Evolutionary conservation across 2,113 vertebrate species (phyloP).

Genomic region (Carettochelys insculpta): DNA sequence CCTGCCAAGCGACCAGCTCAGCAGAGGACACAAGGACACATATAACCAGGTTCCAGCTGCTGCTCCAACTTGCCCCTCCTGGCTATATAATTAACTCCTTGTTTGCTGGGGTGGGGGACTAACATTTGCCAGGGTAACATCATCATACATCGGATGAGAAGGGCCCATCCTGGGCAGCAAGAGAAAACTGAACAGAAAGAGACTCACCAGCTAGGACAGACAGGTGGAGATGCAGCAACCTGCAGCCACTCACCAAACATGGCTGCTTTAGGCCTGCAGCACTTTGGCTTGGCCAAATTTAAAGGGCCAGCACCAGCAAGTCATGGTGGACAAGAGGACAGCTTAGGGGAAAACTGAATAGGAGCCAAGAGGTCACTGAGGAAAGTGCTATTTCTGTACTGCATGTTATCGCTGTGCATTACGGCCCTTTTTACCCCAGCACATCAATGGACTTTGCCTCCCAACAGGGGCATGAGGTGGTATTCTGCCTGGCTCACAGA

Average conservation of each 20-base stretch:
- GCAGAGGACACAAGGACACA: rapidly evolving
- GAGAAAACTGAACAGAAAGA: background rate
- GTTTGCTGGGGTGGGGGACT: background rate
- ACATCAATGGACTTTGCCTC: background rate
- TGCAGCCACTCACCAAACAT: background rate
- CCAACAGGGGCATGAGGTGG: background rate
- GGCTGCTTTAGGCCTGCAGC: rapidly evolving
- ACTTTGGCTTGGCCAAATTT: background rate
- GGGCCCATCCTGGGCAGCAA: background rate
- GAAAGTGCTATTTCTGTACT: background rate
- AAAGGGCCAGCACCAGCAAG: background rate
- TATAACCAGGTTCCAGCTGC: background rate
- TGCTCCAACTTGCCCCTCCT: background rate
- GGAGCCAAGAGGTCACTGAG: background rate
- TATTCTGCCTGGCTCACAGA: background rate
- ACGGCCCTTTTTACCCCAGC: background rate
- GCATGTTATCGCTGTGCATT: background rate
- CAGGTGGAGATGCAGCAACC: background rate
- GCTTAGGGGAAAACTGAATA: background rate
- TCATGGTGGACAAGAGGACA: constrained; percentile 10
- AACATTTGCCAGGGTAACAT: background rate
- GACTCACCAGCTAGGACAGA: background rate
- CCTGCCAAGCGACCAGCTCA: background rate
- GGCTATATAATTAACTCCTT: background rate
- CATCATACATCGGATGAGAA: background rate